Evolutionary conservation across 2,888 invertebrate species (phyloP), one percentile per base, ranked within the genome.

Genomic region (Rugalucina vietnamica): DNA sequence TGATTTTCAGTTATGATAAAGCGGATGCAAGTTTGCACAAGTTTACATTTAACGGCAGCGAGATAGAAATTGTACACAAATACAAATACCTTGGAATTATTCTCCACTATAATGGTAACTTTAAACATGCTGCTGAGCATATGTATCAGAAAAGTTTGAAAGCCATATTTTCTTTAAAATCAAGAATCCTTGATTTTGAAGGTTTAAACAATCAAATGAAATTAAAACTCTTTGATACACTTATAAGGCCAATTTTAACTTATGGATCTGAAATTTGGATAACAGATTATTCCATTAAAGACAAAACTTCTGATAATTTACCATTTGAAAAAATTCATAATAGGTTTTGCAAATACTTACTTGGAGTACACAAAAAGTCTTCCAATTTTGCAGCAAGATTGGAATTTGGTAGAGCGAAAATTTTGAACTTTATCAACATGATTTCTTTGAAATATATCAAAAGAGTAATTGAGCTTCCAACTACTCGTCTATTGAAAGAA

Each of bases 241-340:
- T 76, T 43, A 76, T 76, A 39, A 50, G 49, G 4, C 76, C 76
- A 24, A 65, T 76, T 29, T n/a, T 39, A 27, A 76, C 76, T 3
- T 76, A 65, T 27, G 76, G 65, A 10, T 60, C 76, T 24, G 76
- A 76, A 43, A 65, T 76, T 65, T 76, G 76, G 76, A 65, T 76
- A 36, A 21, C 18, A 29, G 65, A 76, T 36, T 76, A 39, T 27
- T 39, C 10, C 24, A 4, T 24, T 24, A 75, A 49, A 36, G 75
- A 75, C n/a, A 37, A 24, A 36, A 57, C 24, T 27, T 27, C 3
- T 27, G 76, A 76, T 12, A 76, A 39, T 29, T 49, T 54, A n/a
- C 75, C 60, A 8, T 60, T 60, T 60, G 60, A 60, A 60, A 60
- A 60, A 60, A 60, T 60, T 29, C 60, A 60, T 18, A 57, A 75